These are phyloP conservation scores for Norana najaformis DNA, from an alignment of 2,888 invertebrate species.

Conservation along the genomic window DNA sequence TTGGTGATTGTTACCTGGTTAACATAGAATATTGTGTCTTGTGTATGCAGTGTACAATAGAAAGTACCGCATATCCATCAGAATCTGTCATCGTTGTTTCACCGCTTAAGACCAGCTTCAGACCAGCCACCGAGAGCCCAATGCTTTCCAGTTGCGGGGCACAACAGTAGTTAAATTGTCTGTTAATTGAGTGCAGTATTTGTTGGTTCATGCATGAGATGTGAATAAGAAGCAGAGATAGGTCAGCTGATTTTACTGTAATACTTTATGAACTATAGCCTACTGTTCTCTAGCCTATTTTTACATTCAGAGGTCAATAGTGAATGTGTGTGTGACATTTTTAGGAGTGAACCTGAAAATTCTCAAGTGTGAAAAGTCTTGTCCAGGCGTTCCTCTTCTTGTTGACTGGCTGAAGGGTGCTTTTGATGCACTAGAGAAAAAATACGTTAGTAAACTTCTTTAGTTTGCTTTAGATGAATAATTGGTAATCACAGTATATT, in stretches of 20 bases:
- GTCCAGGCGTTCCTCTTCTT: conserved; percentile 57
- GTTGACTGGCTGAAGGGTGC: conserved; percentile 64
- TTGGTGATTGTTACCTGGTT: neutral
- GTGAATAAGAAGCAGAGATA: neutral
- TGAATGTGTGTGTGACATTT: conserved; percentile 14
- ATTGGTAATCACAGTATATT: neutral
- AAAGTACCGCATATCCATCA: too few species aligned
- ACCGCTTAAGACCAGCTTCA: too few species aligned
- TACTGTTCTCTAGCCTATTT: too few species aligned
- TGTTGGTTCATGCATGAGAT: too few species aligned
- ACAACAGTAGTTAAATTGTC: too few species aligned
- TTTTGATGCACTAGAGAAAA: conserved; percentile 64
- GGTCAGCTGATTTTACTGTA: neutral
- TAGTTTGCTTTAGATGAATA: neutral
- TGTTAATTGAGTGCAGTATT: too few species aligned
- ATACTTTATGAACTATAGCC: neutral
- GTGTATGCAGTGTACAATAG: too few species aligned
- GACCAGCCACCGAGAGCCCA: too few species aligned
- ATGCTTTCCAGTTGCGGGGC: too few species aligned
- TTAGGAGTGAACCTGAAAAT: conserved; percentile 46
- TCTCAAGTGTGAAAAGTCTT: conserved; percentile 43
- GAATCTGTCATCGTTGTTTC: too few species aligned
- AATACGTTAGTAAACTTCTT: conserved; percentile 64
- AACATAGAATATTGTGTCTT: neutral
- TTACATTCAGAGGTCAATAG: too few species aligned